Evolutionary conservation across 2,888 invertebrate genomes (phyloP).

Genomic region (Diaperis boleti): DNA sequence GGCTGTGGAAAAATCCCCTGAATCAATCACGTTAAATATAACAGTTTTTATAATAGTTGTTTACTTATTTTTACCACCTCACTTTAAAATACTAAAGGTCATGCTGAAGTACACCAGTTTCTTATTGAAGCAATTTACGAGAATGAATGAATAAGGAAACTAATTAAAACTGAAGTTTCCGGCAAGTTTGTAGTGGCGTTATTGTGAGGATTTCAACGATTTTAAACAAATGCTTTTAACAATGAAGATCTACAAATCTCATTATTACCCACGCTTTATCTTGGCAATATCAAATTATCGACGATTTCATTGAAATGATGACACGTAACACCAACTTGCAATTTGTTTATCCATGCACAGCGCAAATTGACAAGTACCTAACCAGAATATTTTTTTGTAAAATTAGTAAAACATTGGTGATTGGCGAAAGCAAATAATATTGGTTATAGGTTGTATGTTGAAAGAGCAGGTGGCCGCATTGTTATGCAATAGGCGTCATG

Average conservation of each 20-base stretch:
- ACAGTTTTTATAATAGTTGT: no score
- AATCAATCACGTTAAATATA: no score
- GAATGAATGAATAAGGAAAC: slow-evolving; percentile 15
- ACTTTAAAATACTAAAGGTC: no score
- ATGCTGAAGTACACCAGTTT: not conserved
- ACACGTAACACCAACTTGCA: no score
- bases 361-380: slow-evolving; percentile 28
- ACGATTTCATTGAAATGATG: slow-evolving; percentile 16
- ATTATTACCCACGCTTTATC: slow-evolving; percentile 6
- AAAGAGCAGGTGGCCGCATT: slow-evolving; percentile 52
- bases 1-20: no score
- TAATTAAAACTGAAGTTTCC: slow-evolving; percentile 15
- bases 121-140: slow-evolving; percentile 7
- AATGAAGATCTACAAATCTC: slow-evolving; percentile 6
- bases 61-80: no score
- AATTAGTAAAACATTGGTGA: slow-evolving; percentile 45
- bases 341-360: slow-evolving; percentile 11
- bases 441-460: slow-evolving; percentile 41
- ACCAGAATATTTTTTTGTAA: slow-evolving; percentile 42
- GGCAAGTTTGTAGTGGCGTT: slow-evolving; percentile 21
- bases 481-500: slow-evolving; percentile 48
- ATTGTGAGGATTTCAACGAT: slow-evolving; percentile 16
- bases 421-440: slow-evolving; percentile 50
- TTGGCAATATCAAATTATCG: not conserved
- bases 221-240: slow-evolving; percentile 8